phyloP scores from a whole-genome alignment of 53 echinoderm and acorn worm species.

The Stichopus horrens region DNA sequence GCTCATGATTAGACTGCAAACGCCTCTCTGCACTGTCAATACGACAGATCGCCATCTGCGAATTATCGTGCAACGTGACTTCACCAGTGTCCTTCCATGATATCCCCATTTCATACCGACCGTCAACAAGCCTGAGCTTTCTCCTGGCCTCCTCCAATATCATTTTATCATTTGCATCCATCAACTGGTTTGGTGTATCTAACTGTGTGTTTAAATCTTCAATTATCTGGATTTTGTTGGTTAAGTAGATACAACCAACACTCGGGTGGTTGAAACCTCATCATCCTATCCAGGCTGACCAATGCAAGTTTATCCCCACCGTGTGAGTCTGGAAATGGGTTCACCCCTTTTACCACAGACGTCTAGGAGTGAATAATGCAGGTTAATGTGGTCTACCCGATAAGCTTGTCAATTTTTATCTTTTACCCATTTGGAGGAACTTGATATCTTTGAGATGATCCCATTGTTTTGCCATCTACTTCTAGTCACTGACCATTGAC shows the following conservation, averaged over 20 bases:
- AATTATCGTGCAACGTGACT: not conserved
- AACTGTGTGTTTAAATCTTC: not conserved
- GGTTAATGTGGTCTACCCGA: constrained; percentile 12
- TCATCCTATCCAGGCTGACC: not conserved
- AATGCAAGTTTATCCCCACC: constrained; percentile 13
- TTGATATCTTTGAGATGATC: constrained; percentile 21
- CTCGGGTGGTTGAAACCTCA: not conserved
- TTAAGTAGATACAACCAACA: too few species aligned
- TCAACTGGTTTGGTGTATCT: not conserved
- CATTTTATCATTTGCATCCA: not conserved
- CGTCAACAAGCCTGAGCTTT: not conserved
- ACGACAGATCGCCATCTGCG: not conserved
- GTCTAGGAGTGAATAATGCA: constrained; percentile 17
- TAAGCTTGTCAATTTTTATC: constrained; percentile 21
- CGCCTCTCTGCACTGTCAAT: not conserved
- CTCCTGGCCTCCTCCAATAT: not conserved
- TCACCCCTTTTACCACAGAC: constrained; percentile 35
- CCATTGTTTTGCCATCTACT: not conserved
- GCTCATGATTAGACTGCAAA: not conserved
- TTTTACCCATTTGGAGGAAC: constrained; percentile 10
- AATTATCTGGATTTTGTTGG: too few species aligned
- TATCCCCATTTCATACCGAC: constrained; percentile 9
- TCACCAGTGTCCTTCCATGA: constrained; percentile 19
- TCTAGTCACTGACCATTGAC: not conserved
- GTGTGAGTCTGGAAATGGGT: constrained; percentile 1